Evolutionary conservation across 37 sponge, comb jelly and placozoan genomes (phyloP), one percentile per base, ranked within the genome.

Genomic region (Ianthella basta): DNA sequence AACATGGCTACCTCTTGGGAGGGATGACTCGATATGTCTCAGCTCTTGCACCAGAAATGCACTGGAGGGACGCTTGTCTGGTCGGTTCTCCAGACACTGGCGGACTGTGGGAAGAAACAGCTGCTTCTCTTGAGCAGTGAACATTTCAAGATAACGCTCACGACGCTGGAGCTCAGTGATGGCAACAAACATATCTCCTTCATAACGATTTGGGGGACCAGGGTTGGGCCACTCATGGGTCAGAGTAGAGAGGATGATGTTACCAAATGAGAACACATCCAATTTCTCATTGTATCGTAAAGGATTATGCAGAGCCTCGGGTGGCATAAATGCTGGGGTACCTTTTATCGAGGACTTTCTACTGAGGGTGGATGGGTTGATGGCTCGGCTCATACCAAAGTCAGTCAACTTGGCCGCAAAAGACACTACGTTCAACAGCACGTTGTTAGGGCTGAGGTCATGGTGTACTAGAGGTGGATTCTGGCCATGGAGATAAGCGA

Each of bases 161-260:
- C 66, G 66, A 64, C 66, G 66, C 27, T 64, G 20, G 27, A 64
- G 27, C 66, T 64, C 66, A 8, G 66, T 64, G 23, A 12, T 29
- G 27, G 20, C 66, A 10, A 64, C 66, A 29, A 64, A 8, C 14
- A 29, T 30, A 64, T 64, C 66, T n/a, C n/a, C n/a, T 29, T 64
- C 66, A 64, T 64, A 64, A 21, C 13, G 18, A 64, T 10, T 64
- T 10, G 66, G 20, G 27, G 66, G 66, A 29, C 66, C 66, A 29
- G 66, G 66, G 23, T 20, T 24, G 23, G 66, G 66, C 66, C 66
- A 64, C 27, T 64, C 23, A 64, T 64, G 66, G 8, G 66, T 64
- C 27, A 64, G 6, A 24, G 27, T 64, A 30, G 66, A 29, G 66
- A 64, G 8, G 23, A 64, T 64, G 6, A 64, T 30, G 27, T 64